Percentiles rank a stretch among this genome's conserved stretches.
phyloP scores from a whole-genome alignment of 2,113 vertebrate species.

The Sialia sialis region DNA sequence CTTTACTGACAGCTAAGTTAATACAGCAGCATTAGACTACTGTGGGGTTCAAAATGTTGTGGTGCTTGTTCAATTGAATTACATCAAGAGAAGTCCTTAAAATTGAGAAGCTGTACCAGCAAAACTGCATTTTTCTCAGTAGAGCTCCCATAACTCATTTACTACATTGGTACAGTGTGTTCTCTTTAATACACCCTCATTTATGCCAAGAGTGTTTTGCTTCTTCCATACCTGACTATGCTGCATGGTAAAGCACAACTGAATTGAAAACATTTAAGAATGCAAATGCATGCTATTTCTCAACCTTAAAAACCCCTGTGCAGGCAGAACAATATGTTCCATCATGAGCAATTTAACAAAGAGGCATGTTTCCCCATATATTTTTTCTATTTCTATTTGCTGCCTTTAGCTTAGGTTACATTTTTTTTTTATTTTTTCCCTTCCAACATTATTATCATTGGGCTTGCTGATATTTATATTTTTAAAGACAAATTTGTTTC shows the following conservation, averaged over 20 bases:
- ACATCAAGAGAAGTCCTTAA: not conserved
- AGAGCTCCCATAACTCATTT: not conserved
- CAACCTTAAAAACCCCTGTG: not conserved
- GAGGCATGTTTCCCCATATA: not conserved
- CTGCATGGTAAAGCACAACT: not conserved
- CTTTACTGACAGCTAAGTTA: not conserved
- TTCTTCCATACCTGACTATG: not conserved
- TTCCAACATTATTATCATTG: not conserved
- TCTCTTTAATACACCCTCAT: not conserved
- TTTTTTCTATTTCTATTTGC: not conserved
- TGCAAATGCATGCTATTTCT: not conserved
- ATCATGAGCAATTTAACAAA: not conserved
- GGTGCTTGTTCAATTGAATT: not conserved
- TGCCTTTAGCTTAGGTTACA: not conserved
- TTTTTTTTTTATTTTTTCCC: not conserved
- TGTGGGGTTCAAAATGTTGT: not conserved
- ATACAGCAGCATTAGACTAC: not conserved
- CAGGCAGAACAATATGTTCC: accelerated
- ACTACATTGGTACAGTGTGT: not conserved
- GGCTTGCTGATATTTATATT: not conserved
- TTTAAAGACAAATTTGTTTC: not conserved
- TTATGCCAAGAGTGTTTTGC: not conserved
- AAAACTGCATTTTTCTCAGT: not conserved
- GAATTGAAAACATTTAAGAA: not conserved
- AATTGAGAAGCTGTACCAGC: not conserved